Conservation (phyloP, 2,888 invertebrate genomes). For the Odontocolon sp. region DNA sequence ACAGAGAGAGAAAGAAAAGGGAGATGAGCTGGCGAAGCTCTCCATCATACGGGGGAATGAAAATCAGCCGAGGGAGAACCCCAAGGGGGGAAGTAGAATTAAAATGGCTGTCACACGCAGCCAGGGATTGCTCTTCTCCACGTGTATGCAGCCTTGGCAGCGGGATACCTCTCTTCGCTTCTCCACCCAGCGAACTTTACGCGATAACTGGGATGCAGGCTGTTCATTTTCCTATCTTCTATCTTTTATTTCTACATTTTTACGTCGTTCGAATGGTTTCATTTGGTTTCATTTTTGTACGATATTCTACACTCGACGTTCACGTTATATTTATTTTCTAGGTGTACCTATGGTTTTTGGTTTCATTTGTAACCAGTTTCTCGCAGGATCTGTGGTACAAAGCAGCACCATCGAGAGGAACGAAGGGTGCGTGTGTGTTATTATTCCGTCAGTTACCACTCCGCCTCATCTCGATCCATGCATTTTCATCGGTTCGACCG, state of each 20-base stretch:
- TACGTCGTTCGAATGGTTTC: background rate
- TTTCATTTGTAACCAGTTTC: background rate
- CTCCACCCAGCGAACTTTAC: constrained; percentile 10
- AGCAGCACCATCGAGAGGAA: constrained; percentile 13
- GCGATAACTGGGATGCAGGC: constrained; percentile 49
- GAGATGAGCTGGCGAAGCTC: constrained; percentile 47
- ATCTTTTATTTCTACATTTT: constrained; percentile 2
- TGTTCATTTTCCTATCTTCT: constrained; percentile 21
- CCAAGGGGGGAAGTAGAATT: constrained; percentile 60
- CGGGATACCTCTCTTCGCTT: constrained; percentile 38
- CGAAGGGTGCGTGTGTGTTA: constrained; percentile 28
- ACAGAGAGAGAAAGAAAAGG: constrained; percentile 36
- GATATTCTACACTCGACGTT: background rate
- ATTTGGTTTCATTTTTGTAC: background rate
- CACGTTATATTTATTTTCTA: background rate
- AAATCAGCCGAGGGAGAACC: constrained; percentile 73
- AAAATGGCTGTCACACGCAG: constrained; percentile 70
- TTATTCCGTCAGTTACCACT: constrained; percentile 13
- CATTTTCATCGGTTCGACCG: constrained; percentile 69
- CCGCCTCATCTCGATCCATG: background rate
- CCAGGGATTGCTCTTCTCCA: constrained; percentile 61
- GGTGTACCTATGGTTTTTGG: background rate
- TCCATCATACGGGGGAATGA: constrained; percentile 69
- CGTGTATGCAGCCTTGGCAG: background rate
- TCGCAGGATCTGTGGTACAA: constrained; percentile 43